Evolutionary conservation across 2,113 vertebrate species (phyloP).

Genomic region (Oryzias melastigma): DNA sequence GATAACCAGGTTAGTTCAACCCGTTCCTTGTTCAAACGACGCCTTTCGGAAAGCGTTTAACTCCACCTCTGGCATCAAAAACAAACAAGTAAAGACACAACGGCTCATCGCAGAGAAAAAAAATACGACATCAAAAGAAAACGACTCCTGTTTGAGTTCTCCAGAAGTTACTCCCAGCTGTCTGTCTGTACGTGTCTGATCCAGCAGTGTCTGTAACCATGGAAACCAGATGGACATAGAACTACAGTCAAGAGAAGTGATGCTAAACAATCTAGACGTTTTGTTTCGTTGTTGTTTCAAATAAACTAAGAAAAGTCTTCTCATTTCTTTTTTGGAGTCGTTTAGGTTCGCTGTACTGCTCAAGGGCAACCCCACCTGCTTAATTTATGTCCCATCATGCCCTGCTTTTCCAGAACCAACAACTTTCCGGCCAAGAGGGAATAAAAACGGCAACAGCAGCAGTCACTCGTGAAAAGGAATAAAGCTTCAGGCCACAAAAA

Average conservation of each 20-base stretch:
- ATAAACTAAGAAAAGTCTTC: not conserved
- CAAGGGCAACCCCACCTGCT: slow-evolving; percentile 33
- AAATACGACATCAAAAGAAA: slow-evolving; percentile 3
- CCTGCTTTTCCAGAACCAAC: slow-evolving; percentile 12
- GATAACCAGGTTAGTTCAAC: too few species aligned
- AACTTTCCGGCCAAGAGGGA: not conserved
- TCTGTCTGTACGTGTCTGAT: slow-evolving; percentile 29
- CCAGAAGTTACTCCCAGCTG: slow-evolving; percentile 40
- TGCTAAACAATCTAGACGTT: slow-evolving; percentile 4
- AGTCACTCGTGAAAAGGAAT: slow-evolving; percentile 3
- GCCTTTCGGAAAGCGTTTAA: too few species aligned
- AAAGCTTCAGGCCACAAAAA: slow-evolving; percentile 5
- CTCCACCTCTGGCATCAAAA: too few species aligned
- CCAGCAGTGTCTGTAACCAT: slow-evolving; percentile 60
- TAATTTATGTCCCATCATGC: slow-evolving; percentile 8
- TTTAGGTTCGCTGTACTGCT: slow-evolving; percentile 14
- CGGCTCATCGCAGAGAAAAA: slow-evolving; percentile 6
- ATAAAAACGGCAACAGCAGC: not conserved
- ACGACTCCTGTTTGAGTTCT: slow-evolving; percentile 29
- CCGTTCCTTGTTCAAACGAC: too few species aligned
- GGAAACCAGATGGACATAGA: slow-evolving; percentile 54
- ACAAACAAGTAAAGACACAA: not conserved
- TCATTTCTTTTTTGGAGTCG: not conserved
- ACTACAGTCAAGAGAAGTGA: slow-evolving; percentile 26
- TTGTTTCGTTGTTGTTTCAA: slow-evolving; percentile 3